Evolutionary conservation across 2,113 vertebrate species (phyloP).

Genomic region (Pygoscelis adeliae): DNA sequence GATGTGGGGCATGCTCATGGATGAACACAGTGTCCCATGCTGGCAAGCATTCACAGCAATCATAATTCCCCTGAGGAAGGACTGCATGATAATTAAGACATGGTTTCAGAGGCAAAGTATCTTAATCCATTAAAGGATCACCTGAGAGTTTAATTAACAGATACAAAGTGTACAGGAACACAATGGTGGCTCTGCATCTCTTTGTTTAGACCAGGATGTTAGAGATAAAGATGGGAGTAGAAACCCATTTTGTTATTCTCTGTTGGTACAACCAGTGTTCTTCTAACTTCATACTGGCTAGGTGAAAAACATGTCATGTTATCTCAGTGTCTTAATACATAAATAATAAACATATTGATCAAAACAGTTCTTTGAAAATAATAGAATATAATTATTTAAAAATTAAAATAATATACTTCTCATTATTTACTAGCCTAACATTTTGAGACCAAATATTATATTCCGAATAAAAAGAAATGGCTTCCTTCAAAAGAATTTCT

Average conservation of each 20-base stretch:
- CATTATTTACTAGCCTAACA: constrained; percentile 3
- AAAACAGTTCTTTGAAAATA: constrained; percentile 21
- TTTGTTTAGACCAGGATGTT: neutral
- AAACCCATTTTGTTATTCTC: neutral
- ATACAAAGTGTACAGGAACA: neutral
- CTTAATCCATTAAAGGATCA: neutral
- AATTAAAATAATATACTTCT: neutral
- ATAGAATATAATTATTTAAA: neutral
- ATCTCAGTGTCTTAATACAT: neutral
- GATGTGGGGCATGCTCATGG: neutral
- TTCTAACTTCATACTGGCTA: neutral
- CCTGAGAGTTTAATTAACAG: neutral
- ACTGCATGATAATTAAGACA: neutral
- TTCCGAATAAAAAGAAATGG: neutral
- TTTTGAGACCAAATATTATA: neutral
- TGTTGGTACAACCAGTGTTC: neutral
- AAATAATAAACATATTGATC: constrained; percentile 7
- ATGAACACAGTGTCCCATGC: neutral
- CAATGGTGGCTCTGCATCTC: neutral
- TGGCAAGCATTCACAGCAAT: neutral
- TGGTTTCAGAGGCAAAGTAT: neutral
- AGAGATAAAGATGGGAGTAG: neutral
- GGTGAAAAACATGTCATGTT: neutral
- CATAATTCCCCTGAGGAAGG: neutral
- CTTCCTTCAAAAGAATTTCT: neutral